Conservation (phyloP, 2,113 vertebrate genomes). For the Entomyzon cyanotis region DNA sequence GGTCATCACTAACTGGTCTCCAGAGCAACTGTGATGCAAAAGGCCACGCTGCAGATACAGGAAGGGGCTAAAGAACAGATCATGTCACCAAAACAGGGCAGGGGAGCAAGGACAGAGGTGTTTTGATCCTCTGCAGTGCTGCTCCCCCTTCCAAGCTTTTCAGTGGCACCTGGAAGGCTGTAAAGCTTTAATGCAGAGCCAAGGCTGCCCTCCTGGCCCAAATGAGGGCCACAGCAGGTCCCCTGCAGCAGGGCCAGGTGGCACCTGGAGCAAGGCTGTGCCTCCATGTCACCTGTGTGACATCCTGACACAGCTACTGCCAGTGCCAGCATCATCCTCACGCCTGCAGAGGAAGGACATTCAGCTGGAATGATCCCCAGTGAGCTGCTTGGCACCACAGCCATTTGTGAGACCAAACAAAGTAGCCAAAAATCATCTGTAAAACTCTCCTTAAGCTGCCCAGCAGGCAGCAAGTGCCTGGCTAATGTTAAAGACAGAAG, state of each 20-base stretch:
- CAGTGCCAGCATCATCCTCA: neutral
- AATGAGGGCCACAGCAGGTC: neutral
- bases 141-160: neutral
- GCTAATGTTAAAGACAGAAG: neutral
- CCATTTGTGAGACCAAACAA: neutral
- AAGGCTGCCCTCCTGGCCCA: neutral
- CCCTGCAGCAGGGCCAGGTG: neutral
- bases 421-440: neutral
- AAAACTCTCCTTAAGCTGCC: neutral
- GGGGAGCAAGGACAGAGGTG: neutral
- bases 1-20: constrained; percentile 39
- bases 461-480: neutral
- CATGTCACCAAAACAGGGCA: neutral
- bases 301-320: neutral
- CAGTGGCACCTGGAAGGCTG: neutral
- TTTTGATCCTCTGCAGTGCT: neutral
- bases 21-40: constrained; percentile 63
- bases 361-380: neutral
- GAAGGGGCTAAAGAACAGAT: neutral
- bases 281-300: neutral
- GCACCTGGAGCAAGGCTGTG: neutral
- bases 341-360: neutral
- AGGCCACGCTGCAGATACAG: neutral
- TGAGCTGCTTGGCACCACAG: neutral
- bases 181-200: neutral